Evolutionary conservation across 2,888 invertebrate genomes (phyloP), one percentile per base, ranked within the genome.

Genomic region (Mythimna ferrago): DNA sequence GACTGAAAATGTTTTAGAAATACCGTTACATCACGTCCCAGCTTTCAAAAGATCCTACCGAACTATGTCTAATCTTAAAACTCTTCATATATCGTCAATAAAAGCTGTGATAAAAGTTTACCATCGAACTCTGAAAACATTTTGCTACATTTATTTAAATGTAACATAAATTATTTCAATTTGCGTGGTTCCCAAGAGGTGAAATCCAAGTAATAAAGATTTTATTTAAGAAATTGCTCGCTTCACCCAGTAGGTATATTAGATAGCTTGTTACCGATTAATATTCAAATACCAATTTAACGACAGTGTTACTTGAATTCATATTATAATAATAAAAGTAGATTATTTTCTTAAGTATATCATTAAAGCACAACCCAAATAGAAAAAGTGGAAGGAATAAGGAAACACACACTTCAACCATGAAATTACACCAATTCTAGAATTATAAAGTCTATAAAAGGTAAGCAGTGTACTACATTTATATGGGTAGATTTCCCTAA

Each of bases 201-300:
- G 54, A 57, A 71, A 74, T 66, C 14, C 4, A 58, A 69, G 48
- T 62, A 63, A 62, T 66, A 72, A 76, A 38, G 62, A 63, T 51
- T 77, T 73, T 53, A 72, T 71, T 73, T 81, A 70, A 83, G 73
- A 80, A 81, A 80, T 81, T 76, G 66, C 60, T 65, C 44, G 60
- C 48, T 76, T 57, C 63, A 48, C 54, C 16, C 5, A 16, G 26
- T 26, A 26, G 26, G 38, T 51, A 7, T 21, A 62, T 53, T 64
- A 57, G n/a, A n/a, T 32, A 32, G 19, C 65, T 77, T 61, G 69
- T 66, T 60, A 67, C 38, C 70, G 71, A 82, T 74, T 80, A 66
- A 71, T 74, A 62, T 70, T 72, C 14, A 10, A 63, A 56, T 80
- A 75, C n/a, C 21, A 56, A 66, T 72, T 21, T 67, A 76, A 53